Evolutionary conservation across 2,113 vertebrate genomes (phyloP).

Genomic region (Macrotus californicus): DNA sequence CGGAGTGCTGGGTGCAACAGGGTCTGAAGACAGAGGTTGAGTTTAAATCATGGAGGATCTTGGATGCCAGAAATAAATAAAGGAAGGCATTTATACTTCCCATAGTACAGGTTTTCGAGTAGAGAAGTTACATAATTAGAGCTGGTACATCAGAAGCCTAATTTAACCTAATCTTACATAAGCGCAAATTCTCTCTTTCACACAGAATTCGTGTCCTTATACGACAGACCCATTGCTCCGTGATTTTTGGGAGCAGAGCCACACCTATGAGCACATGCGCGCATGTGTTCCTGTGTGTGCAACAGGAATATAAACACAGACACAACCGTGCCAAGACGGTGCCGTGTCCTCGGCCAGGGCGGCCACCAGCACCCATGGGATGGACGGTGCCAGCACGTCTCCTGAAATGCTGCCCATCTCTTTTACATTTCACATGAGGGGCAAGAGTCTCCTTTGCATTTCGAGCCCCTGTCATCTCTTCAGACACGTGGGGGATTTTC

Average conservation of each 20-base stretch:
- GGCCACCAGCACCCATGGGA: fast-evolving
- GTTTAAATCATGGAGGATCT: background rate
- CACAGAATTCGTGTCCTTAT: background rate
- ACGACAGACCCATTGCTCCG: fast-evolving
- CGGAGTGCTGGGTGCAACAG: fast-evolving
- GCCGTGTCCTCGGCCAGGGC: background rate
- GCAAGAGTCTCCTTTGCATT: background rate
- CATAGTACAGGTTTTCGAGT: background rate
- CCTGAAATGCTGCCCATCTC: fast-evolving
- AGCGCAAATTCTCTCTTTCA: background rate
- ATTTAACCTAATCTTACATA: background rate
- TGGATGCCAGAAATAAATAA: background rate
- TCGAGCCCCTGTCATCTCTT: background rate
- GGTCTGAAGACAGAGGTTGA: background rate
- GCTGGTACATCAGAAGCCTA: background rate
- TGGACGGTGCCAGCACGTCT: fast-evolving
- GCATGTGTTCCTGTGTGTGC: fast-evolving
- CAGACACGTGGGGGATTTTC: background rate
- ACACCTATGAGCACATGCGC: background rate
- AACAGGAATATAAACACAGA: fast-evolving
- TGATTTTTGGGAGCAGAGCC: background rate
- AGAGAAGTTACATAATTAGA: background rate
- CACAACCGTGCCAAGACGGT: fast-evolving
- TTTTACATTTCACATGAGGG: background rate
- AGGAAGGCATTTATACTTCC: background rate